Conservation (phyloP, 2,797 vertebrate genomes). For the Sebastes goodei region DNA sequence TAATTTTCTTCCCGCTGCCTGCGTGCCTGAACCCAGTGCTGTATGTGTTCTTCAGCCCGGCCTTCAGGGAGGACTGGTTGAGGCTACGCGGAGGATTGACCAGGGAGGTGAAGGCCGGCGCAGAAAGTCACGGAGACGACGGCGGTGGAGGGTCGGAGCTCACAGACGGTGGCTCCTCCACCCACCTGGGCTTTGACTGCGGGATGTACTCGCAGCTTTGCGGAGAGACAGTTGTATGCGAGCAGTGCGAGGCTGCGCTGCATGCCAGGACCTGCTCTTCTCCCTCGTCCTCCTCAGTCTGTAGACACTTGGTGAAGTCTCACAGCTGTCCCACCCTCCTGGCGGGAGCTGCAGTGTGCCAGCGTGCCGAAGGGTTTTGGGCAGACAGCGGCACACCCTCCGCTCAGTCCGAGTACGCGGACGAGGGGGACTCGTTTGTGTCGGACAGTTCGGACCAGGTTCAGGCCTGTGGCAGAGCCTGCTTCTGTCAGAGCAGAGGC, state of each 20-base stretch:
- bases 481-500: constrained; percentile 95
- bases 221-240: constrained; percentile 86
- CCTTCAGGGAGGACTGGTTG: constrained; percentile 97
- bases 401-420: constrained; percentile 93
- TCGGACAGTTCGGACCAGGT: constrained; percentile 98
- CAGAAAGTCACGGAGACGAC: constrained; percentile 65
- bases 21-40: constrained; percentile 96
- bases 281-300: constrained; percentile 82
- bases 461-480: constrained; percentile 94
- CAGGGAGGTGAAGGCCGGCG: constrained; percentile 49
- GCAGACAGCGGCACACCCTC: constrained; percentile 91
- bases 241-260: constrained; percentile 90
- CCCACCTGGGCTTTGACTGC: constrained; percentile 89
- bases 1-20: constrained; percentile 96
- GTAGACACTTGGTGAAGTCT: constrained; percentile 96
- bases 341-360: constrained; percentile 76
- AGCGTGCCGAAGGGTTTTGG: constrained; percentile 88
- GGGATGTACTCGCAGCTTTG: constrained; percentile 89
- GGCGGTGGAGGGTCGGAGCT: constrained; percentile 68
- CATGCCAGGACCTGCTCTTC: constrained; percentile 84
- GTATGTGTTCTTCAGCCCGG: constrained; percentile 96
- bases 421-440: constrained; percentile 96
- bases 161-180: constrained; percentile 78
- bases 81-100: constrained; percentile 74
- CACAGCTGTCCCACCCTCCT: constrained; percentile 92